Conservation (phyloP, 2,113 vertebrate species). For the Junco hyemalis region DNA sequence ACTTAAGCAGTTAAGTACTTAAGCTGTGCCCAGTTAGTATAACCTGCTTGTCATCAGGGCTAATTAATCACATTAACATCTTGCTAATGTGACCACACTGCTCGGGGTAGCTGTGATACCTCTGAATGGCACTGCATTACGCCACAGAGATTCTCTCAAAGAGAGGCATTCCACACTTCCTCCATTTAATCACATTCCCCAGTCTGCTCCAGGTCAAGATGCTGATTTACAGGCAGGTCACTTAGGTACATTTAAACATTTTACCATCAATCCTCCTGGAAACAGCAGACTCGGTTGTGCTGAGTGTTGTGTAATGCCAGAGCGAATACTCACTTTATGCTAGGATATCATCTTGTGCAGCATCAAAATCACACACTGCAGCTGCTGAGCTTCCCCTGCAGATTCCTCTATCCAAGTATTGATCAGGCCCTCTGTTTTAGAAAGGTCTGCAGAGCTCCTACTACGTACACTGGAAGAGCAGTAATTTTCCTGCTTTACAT, state of each 20-base stretch:
- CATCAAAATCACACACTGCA: conserved; percentile 10
- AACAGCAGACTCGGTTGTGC: neutral
- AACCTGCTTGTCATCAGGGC: conserved; percentile 46
- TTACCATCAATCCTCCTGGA: conserved; percentile 1
- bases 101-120: neutral
- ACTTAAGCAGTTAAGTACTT: conserved; percentile 24
- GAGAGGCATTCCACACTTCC: neutral
- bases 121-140: neutral
- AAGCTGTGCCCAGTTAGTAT: conserved; percentile 44
- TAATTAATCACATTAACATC: conserved; percentile 54
- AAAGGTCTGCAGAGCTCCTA: neutral
- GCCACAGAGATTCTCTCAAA: neutral
- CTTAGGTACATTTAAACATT: neutral
- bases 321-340: neutral
- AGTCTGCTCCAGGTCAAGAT: neutral
- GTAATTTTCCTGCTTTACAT: conserved; percentile 6
- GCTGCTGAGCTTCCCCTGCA: neutral
- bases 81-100: conserved; percentile 13
- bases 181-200: neutral
- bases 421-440: neutral
- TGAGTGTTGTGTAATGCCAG: neutral
- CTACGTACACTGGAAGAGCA: neutral
- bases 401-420: neutral
- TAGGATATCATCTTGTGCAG: neutral
- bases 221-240: conserved; percentile 11